Conservation (phyloP, 2,888 invertebrate species). For the Malachius bipustulatus region DNA sequence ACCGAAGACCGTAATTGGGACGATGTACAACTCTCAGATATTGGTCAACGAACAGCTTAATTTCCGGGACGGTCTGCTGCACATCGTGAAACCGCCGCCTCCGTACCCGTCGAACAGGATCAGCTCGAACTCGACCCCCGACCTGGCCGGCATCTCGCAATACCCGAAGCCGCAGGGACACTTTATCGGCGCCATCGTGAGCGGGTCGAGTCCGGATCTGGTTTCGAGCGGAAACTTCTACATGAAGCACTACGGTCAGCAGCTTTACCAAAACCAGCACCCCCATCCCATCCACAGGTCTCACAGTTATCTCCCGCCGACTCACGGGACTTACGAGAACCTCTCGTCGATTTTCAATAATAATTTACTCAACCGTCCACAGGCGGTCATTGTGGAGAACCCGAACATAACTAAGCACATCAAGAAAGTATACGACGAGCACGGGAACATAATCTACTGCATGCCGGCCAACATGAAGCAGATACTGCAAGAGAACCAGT, state of each 20-base stretch:
- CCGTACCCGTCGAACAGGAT: slow-evolving; percentile 67
- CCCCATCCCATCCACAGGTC: slow-evolving; percentile 35
- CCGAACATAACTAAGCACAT: slow-evolving; percentile 48
- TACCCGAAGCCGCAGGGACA: slow-evolving; percentile 27
- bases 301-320: slow-evolving; percentile 34
- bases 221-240: slow-evolving; percentile 60
- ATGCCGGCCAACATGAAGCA: slow-evolving; percentile 43
- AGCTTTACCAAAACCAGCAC: no score
- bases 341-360: slow-evolving; percentile 49
- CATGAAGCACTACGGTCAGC: slow-evolving; percentile 34
- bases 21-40: neutral
- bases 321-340: slow-evolving; percentile 64
- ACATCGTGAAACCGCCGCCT: slow-evolving; percentile 72
- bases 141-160: slow-evolving; percentile 63
- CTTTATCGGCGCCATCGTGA: slow-evolving; percentile 41
- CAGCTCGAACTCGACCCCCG: slow-evolving; percentile 77
- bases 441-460: slow-evolving; percentile 51
- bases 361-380: slow-evolving; percentile 29
- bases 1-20: slow-evolving; percentile 20
- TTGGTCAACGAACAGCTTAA: slow-evolving; percentile 18
- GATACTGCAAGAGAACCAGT: slow-evolving; percentile 34
- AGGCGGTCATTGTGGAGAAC: slow-evolving; percentile 43
- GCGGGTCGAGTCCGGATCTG: slow-evolving; percentile 66
- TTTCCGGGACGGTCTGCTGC: slow-evolving; percentile 24
- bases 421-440: slow-evolving; percentile 48